Evolutionary conservation across 2,113 vertebrate species (phyloP), one percentile per base, ranked within the genome.

Genomic region (Syrmaticus mikado): DNA sequence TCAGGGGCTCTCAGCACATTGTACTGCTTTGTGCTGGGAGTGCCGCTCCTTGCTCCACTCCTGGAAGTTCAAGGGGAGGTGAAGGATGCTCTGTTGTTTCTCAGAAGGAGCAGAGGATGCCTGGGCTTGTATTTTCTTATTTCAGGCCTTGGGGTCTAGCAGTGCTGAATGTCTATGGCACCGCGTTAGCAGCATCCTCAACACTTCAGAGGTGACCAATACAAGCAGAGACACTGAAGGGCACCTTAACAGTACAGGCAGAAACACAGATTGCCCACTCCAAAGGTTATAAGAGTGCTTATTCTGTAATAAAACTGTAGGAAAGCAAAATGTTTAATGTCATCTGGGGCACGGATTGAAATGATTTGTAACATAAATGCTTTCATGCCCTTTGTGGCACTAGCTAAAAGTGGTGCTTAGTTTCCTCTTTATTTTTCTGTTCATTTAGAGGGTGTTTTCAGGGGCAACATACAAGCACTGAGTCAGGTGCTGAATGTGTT

Each of bases 321-420:
- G 82, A 82, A 87, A 92, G 68, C 79, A 83, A 93, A 95, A 65
- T 85, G 89, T 89, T 96, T 94, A 87, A 94, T 91, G 93, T 80
- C 94, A 94, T 74, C 43, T 90, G 79, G 87, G 91, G 87, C 85
- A 92, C 30, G 40, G 65, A 87, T 71, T 87, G 85, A 78, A 92
- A 81, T 91, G 65, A 87, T 93, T 95, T 94, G 38, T 72, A 91
- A 78, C 82, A 88, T 58, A 81, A 91, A 85, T 55, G 76, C 57
- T 91, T 92, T 81, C 61, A 34, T 90, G 82, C 76, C 82, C 79
- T 93, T 76, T 27, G 24, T 83, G 87, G 68, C 79, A 61, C 64
- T 24, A 64, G 79, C 70, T 87, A 71, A 82, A 91, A 90, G 64
- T 5, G 28, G 34, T 72, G 76, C 45, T 21, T 62, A n/a, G 21